A percentile compares a stretch with the other conserved stretches of the same genome.
Conservation (phyloP, 1,140 invertebrate genomes). For the Zaprionus africanus region DNA sequence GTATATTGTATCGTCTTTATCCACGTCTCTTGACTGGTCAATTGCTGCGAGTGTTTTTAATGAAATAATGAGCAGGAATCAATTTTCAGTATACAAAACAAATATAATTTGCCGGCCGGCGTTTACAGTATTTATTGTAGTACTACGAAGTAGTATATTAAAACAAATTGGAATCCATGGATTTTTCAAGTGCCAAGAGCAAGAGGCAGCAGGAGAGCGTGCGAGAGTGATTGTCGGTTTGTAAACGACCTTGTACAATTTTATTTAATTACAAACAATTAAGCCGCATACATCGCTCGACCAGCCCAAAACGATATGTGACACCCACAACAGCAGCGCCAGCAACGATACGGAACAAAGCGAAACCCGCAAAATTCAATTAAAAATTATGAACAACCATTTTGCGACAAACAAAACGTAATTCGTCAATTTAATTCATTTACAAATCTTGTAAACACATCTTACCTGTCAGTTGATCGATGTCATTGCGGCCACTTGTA, state of each 20-base stretch:
- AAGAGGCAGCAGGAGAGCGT: not conserved
- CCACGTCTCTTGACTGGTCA: constrained; percentile 27
- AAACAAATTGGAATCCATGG: constrained; percentile 74
- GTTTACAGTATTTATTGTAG: constrained; percentile 49
- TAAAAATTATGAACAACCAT: constrained; percentile 36
- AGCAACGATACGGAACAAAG: constrained; percentile 19
- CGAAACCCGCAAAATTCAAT: constrained; percentile 34
- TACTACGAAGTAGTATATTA: constrained; percentile 56
- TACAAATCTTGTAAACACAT: constrained; percentile 3
- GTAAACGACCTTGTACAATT: constrained; percentile 80
- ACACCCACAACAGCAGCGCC: constrained; percentile 43
- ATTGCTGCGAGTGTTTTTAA: constrained; percentile 62
- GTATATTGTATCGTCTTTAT: constrained; percentile 13
- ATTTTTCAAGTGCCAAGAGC: constrained; percentile 48
- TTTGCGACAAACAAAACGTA: constrained; percentile 18
- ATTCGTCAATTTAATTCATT: constrained; percentile 5
- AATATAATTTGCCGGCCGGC: constrained; percentile 70
- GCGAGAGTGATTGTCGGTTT: constrained; percentile 14
- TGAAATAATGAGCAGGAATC: constrained; percentile 83
- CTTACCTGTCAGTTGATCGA: not conserved
- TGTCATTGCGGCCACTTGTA: not conserved
- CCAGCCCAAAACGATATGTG: constrained; percentile 52
- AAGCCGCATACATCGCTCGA: constrained; percentile 45
- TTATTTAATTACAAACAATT: constrained; percentile 83
- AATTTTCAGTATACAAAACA: constrained; percentile 67